Base-by-base conservation (phyloP, 2,888 invertebrate species). In the Drosophila phalerata region DNA sequence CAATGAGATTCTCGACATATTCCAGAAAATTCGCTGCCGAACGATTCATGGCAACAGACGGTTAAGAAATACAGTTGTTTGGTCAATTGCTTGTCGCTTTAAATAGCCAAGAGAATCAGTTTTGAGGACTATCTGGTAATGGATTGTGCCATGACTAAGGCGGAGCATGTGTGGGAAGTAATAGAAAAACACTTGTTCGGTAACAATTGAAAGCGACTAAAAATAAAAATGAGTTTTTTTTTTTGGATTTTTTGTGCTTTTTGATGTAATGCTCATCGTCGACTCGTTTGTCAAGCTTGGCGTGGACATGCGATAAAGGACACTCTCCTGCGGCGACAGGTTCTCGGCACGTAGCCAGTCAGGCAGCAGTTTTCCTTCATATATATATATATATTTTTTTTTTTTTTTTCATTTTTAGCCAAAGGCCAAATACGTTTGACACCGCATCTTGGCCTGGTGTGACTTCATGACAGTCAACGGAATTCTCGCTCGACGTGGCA, bases 271-370 rank as follows among this genome's bases (percentile, higher is more conserved):
- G 68, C 57, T 70, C 61, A 45, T 45, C 55, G 63, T 40, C 57
- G 61, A 40, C 51, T 65, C 65, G 66, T 69, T 81, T 81, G 69
- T 72, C 64, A 42, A 13, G 37, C 37, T n/a, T 47, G 53, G 64
- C 51, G 45, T 43, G 61, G 66, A 65, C 57, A 79, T 30, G 56
- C 51, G 63, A 53, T 69, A 63, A 66, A 47, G 62, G 30, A 68
- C 42, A 56, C 52, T 79, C 56, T 79, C 61, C 48, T 63, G 65
- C 43, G 63, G 64, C 64, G 82, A 73, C 72, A 81, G 66, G 58
- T 72, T 65, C 67, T 79, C 69, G 66, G 79, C 71, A 75, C 72
- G 66, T 66, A 73, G 60, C 82, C 79, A 80, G 61, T 69, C 42
- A 17, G 55, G 17, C 42, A 22, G 60, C 30, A 40, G 32, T 17